phyloP scores from a whole-genome alignment of 2,113 vertebrate species.

The Daphoenositta chrysoptera region DNA sequence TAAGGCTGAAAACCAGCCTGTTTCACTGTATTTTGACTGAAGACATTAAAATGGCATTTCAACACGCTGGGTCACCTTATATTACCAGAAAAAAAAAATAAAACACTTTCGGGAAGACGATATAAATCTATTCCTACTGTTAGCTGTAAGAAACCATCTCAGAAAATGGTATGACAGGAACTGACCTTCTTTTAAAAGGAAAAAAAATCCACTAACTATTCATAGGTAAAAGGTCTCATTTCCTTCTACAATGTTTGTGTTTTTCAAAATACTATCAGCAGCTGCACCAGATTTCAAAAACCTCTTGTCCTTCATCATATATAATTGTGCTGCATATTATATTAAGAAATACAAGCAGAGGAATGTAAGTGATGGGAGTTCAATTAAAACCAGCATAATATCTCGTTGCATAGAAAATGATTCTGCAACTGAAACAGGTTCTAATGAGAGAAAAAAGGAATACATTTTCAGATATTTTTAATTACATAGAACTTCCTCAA shows the following conservation, averaged over 20 bases:
- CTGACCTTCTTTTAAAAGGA: conserved; percentile 2
- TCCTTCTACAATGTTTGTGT: conserved; percentile 60
- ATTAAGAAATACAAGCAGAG: conserved; percentile 72
- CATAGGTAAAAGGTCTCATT: conserved; percentile 56
- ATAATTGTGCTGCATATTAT: conserved; percentile 69
- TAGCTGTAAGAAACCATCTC: conserved; percentile 18
- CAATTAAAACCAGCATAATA: conserved; percentile 75
- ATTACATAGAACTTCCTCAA: conserved; percentile 77
- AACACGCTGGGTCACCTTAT: neutral
- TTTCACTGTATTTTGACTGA: neutral
- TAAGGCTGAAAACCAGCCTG: neutral
- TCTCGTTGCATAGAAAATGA: conserved; percentile 55
- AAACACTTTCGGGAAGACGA: neutral
- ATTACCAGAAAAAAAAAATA: neutral
- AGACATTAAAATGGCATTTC: conserved; percentile 35
- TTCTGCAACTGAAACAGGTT: conserved; percentile 64
- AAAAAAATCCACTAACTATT: neutral
- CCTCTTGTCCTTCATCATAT: conserved; percentile 74
- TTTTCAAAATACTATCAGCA: conserved; percentile 69
- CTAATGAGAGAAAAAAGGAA: conserved; percentile 70
- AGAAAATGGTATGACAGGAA: neutral
- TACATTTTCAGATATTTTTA: conserved; percentile 77
- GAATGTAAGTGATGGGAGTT: conserved; percentile 63
- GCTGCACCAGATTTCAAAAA: conserved; percentile 69
- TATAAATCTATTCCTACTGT: neutral